A percentile compares a stretch with the other conserved stretches of the same genome.
Evolutionary conservation across 2,113 vertebrate species (phyloP).

Genomic region (Equus przewalskii): DNA sequence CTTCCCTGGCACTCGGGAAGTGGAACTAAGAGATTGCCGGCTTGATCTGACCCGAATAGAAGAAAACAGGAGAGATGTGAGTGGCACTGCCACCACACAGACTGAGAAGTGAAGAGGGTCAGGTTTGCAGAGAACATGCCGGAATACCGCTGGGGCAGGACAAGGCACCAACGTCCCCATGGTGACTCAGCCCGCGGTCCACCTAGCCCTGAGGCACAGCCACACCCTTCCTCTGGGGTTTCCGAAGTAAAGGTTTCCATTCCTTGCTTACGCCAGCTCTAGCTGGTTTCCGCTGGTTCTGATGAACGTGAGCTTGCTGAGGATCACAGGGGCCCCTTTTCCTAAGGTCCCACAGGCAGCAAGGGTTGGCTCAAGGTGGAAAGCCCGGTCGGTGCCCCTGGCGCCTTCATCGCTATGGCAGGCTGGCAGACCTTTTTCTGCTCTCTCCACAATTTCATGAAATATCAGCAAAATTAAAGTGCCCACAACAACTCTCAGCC

Average conservation of each 20-base stretch:
- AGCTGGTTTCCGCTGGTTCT: background rate
- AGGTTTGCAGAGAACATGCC: background rate
- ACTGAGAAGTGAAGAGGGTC: fast-evolving
- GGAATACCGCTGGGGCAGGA: background rate
- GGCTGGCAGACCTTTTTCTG: background rate
- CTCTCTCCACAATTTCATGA: fast-evolving
- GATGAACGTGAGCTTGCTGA: too few species aligned
- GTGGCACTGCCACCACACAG: fast-evolving
- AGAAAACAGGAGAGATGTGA: background rate
- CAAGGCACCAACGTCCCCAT: background rate
- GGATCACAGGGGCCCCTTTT: too few species aligned
- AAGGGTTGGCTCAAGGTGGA: background rate
- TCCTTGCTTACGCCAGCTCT: background rate
- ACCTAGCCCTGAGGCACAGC: fast-evolving
- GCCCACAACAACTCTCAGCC: too few species aligned
- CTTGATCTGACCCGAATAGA: background rate
- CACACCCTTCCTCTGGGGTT: background rate
- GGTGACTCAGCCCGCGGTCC: background rate
- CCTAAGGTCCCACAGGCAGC: background rate
- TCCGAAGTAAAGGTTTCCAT: background rate
- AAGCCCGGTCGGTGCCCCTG: background rate
- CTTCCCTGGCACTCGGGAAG: background rate
- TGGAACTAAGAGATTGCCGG: background rate
- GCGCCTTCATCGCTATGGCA: background rate
- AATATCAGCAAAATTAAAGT: background rate